Percentiles rank a stretch among this genome's conserved stretches.
phyloP scores from a whole-genome alignment of 2,888 invertebrate species.

The Petrolisthes cinctipes region DNA sequence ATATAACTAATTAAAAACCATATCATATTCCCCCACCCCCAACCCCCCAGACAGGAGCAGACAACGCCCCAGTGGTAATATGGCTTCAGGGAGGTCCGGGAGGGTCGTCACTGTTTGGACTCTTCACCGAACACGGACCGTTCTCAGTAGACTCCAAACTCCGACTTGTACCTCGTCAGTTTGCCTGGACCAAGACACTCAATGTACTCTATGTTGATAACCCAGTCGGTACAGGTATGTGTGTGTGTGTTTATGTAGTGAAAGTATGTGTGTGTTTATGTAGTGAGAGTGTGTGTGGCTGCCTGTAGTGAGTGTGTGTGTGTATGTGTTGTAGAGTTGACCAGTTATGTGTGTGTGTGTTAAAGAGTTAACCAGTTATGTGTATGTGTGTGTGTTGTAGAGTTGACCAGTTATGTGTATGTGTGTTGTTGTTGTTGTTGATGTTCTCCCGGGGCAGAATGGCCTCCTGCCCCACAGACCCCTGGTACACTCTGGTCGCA shows the following conservation, averaged over 20 bases:
- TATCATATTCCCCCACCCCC: not conserved
- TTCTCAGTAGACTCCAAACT: conserved; percentile 74
- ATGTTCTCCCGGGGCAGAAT: too few relatives aligned
- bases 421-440: too few relatives aligned
- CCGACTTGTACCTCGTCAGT: conserved; percentile 76
- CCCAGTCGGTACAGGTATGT: conserved; percentile 83
- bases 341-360: too few relatives aligned
- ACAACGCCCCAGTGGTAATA: conserved; percentile 79
- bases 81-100: conserved; percentile 90
- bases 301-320: not conserved
- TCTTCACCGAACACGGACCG: conserved; percentile 89
- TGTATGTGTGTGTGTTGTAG: too few relatives aligned
- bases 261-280: not conserved
- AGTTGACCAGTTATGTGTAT: not conserved
- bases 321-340: too few relatives aligned
- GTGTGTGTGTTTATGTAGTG: not conserved
- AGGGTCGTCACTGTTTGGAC: conserved; percentile 82
- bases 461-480: too few relatives aligned
- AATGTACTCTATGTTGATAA: conserved; percentile 91
- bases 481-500: too few relatives aligned
- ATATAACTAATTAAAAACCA: too few relatives aligned
- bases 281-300: too few relatives aligned
- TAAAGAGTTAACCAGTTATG: too few relatives aligned
- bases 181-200: conserved; percentile 84
- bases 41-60: conserved; percentile 68